Percentiles rank a stretch among this genome's conserved stretches.
Conservation (phyloP, 2,888 invertebrate genomes). For the Parascotia fuliginaria region DNA sequence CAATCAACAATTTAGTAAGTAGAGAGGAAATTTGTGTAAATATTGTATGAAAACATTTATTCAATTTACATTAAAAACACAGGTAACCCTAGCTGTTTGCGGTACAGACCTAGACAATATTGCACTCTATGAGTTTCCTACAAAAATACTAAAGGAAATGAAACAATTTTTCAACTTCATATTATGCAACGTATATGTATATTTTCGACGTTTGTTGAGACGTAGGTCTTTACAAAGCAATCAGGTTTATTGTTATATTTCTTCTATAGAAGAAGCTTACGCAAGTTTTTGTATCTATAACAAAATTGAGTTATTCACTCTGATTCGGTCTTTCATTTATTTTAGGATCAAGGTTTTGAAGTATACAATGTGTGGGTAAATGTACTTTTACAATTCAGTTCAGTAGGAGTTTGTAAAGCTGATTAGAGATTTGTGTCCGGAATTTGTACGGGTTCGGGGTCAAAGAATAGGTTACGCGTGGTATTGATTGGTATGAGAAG, state of each 20-base stretch:
- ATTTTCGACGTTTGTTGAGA: constrained; percentile 26
- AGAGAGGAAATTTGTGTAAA: too few relatives aligned
- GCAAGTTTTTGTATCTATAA: constrained; percentile 6
- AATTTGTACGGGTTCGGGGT: neutral
- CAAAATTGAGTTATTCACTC: constrained; percentile 4
- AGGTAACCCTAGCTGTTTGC: neutral
- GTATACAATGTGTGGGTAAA: neutral
- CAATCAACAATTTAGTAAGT: too few relatives aligned
- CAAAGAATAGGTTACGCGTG: neutral
- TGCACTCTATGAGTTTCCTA: neutral
- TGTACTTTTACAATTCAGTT: neutral
- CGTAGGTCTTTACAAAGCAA: constrained; percentile 13
- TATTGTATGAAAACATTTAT: too few relatives aligned
- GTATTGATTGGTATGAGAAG: too few relatives aligned
- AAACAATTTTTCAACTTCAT: constrained; percentile 12
- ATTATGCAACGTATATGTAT: constrained; percentile 26
- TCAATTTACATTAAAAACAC: too few relatives aligned
- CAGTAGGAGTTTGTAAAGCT: neutral
- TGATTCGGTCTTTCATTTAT: constrained; percentile 1
- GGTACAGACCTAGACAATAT: neutral
- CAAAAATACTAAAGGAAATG: constrained; percentile 32
- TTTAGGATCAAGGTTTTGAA: constrained; percentile 3
- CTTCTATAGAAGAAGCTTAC: constrained; percentile 8
- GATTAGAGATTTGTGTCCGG: neutral
- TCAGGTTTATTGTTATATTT: constrained; percentile 21